These are phyloP conservation scores for Drosophila nebulosa DNA, from an alignment of 1,140 invertebrate genomes.

Conservation along the genomic window DNA sequence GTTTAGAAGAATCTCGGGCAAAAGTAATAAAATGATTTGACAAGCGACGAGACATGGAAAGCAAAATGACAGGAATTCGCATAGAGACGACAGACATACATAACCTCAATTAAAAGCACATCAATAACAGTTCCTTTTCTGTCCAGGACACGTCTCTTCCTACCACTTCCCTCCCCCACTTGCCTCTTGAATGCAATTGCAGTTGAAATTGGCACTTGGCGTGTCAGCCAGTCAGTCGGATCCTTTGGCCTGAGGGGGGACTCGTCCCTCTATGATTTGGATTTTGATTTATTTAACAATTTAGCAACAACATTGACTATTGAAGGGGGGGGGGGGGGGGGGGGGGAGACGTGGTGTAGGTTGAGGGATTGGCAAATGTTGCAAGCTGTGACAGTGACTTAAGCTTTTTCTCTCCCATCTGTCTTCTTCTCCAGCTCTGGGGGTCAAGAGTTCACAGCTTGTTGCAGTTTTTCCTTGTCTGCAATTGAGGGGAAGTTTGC, in stretches of 20 bases:
- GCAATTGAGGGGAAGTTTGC: not conserved
- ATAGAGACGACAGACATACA: slow-evolving; percentile 22
- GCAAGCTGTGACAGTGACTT: slow-evolving; percentile 52
- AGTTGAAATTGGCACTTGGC: slow-evolving; percentile 66
- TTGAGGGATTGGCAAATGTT: slow-evolving; percentile 26
- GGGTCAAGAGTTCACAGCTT: not conserved
- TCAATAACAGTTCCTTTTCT: slow-evolving; percentile 56
- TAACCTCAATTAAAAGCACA: slow-evolving; percentile 79
- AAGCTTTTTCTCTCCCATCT: not conserved
- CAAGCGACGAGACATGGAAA: slow-evolving; percentile 30
- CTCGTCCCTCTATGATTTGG: slow-evolving; percentile 34
- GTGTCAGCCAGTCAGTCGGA: slow-evolving; percentile 31
- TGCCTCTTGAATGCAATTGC: not conserved
- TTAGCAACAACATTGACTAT: slow-evolving; percentile 54
- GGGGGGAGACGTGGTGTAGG: not conserved
- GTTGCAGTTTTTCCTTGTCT: not conserved
- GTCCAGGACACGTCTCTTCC: not conserved
- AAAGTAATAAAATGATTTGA: slow-evolving; percentile 71
- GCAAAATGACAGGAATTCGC: slow-evolving; percentile 43
- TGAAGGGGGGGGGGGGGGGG: not conserved
- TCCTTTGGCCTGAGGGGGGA: slow-evolving; percentile 43
- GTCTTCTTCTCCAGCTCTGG: not conserved
- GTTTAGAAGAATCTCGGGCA: not conserved
- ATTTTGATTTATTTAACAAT: slow-evolving; percentile 79
- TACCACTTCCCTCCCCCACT: not conserved